Conservation (phyloP, 2,113 vertebrate species). For the Pimephales promelas region DNA sequence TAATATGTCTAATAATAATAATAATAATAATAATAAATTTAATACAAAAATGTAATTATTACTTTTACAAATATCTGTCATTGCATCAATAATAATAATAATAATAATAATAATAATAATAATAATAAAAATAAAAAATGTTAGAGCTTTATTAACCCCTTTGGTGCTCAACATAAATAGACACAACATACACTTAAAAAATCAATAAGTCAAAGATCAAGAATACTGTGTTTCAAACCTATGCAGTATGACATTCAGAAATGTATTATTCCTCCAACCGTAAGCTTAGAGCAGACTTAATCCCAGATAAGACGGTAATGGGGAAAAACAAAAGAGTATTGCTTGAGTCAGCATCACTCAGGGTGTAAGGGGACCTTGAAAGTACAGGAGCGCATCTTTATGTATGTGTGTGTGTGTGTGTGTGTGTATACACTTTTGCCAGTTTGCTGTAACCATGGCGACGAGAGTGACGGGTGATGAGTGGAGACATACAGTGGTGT, state of each 20-base stretch:
- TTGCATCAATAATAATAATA: not conserved
- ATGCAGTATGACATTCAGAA: not conserved
- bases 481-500: not conserved
- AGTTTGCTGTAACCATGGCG: conserved; percentile 45
- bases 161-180: no score
- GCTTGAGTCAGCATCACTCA: not conserved
- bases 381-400: conserved; percentile 19
- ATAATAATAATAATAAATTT: not conserved
- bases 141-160: no score
- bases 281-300: not conserved
- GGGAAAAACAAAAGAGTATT: not conserved
- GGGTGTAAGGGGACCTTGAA: not conserved
- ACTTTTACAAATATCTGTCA: no score
- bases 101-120: no score
- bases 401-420: conserved; percentile 16
- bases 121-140: no score
- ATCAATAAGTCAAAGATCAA: not conserved
- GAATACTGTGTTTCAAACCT: not conserved
- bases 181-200: no score
- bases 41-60: not conserved
- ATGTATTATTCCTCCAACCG: not conserved
- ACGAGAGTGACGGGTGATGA: conserved; percentile 35
- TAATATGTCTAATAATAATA: not conserved
- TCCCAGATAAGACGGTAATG: not conserved
- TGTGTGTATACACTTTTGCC: conserved; percentile 28